These are phyloP conservation scores for Hucho hucho DNA, from an alignment of 2,113 vertebrate genomes.

Conservation along the genomic window DNA sequence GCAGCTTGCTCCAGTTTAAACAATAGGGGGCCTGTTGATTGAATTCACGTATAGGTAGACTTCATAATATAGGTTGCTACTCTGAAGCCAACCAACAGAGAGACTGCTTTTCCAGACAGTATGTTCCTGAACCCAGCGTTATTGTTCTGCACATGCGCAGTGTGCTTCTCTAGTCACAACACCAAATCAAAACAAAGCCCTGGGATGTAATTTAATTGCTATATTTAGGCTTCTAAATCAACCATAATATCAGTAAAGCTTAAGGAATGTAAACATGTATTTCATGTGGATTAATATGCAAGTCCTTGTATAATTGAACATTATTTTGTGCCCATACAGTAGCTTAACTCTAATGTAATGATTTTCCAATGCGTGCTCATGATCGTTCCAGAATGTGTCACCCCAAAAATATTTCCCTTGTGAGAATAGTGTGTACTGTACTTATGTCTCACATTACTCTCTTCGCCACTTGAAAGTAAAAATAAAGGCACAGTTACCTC, in stretches of 20 bases:
- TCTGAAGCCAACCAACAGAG: slow-evolving; percentile 13
- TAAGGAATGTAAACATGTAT: slow-evolving; percentile 3
- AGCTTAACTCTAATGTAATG: neutral
- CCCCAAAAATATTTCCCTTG: neutral
- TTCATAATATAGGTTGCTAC: slow-evolving; percentile 30
- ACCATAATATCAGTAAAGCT: neutral
- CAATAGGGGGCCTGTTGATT: slow-evolving; percentile 53
- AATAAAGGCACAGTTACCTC: slow-evolving; percentile 51
- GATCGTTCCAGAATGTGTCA: neutral
- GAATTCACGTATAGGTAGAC: slow-evolving; percentile 38
- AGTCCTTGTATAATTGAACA: too few species aligned
- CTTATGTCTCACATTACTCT: slow-evolving; percentile 15
- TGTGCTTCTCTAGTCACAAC: slow-evolving; percentile 10
- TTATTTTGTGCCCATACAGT: too few species aligned
- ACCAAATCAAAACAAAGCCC: slow-evolving; percentile 19
- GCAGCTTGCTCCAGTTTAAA: slow-evolving; percentile 36
- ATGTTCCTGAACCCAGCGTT: slow-evolving; percentile 23
- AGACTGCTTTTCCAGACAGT: slow-evolving; percentile 42
- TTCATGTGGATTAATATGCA: neutral
- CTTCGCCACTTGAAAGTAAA: slow-evolving; percentile 31
- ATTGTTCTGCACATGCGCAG: slow-evolving; percentile 32
- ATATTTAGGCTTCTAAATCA: slow-evolving; percentile 21
- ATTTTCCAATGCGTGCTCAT: neutral
- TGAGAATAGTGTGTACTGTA: neutral
- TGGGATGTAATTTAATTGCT: slow-evolving; percentile 13